Percentiles rank a stretch among this genome's conserved stretches.
These are phyloP conservation scores for Zoanthus solanderi DNA, from an alignment of 92 coral and sea anemone species.

Conservation along the genomic window DNA sequence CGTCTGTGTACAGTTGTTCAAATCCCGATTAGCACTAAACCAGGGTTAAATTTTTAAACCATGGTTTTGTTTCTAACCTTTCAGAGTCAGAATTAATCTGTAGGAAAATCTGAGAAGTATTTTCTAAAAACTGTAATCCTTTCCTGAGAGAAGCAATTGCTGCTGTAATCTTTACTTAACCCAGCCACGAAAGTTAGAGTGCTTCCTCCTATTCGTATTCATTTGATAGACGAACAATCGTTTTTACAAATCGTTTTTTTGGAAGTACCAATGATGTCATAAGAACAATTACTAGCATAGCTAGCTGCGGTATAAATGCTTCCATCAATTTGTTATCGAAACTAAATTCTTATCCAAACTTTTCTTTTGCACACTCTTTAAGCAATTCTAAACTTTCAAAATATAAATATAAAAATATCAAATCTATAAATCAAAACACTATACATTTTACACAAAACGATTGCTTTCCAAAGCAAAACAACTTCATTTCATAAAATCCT, in stretches of 20 bases:
- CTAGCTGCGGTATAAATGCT: background rate
- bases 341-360: background rate
- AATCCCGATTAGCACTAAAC: too few relatives aligned
- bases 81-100: too few relatives aligned
- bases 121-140: too few relatives aligned
- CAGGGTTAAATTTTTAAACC: too few relatives aligned
- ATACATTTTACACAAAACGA: background rate
- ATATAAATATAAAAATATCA: constrained; percentile 23
- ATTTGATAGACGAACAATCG: too few relatives aligned
- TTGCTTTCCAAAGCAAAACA: constrained; percentile 5
- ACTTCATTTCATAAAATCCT: background rate
- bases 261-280: background rate
- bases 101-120: too few relatives aligned
- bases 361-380: constrained; percentile 5
- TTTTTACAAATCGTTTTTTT: background rate
- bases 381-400: background rate
- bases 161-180: too few relatives aligned
- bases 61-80: too few relatives aligned
- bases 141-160: too few relatives aligned
- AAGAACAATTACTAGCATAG: background rate
- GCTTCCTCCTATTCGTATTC: too few relatives aligned
- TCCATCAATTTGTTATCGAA: background rate
- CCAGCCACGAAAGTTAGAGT: too few relatives aligned
- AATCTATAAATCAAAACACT: background rate
- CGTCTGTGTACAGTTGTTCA: too few relatives aligned